Percentiles rank a stretch among this genome's conserved stretches.
These are phyloP conservation scores for Indicator indicator DNA, from an alignment of 2,113 vertebrate species.

Conservation along the genomic window DNA sequence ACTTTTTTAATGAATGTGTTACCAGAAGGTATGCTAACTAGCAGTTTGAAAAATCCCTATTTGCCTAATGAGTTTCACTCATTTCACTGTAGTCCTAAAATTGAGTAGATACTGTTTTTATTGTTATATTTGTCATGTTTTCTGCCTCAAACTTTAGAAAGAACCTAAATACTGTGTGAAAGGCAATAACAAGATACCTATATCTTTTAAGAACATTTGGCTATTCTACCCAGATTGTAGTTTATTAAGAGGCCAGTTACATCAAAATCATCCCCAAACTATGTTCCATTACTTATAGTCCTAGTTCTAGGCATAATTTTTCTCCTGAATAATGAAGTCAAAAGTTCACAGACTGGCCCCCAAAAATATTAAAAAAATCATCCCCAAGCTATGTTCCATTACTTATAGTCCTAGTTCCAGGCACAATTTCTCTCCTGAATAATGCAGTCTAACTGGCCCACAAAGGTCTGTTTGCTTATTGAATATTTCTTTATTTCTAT, in stretches of 20 bases:
- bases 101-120: not conserved
- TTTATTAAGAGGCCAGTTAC: not conserved
- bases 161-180: not conserved
- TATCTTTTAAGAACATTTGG: not conserved
- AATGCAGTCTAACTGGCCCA: not conserved
- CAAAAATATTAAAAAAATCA: not conserved
- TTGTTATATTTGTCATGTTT: not conserved
- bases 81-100: not conserved
- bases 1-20: slow-evolving; percentile 20
- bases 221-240: not conserved
- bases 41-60: slow-evolving; percentile 11
- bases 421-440: not conserved
- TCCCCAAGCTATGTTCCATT: not conserved
- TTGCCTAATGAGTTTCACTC: slow-evolving; percentile 28
- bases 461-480: not conserved
- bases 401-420: not conserved
- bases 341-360: not conserved
- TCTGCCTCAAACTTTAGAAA: not conserved
- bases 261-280: not conserved
- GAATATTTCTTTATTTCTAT: slow-evolving; percentile 4
- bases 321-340: slow-evolving; percentile 13
- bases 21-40: slow-evolving; percentile 5
- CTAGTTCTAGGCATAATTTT: not conserved
- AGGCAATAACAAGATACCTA: not conserved
- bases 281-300: not conserved